Percentiles rank a stretch among this genome's conserved stretches.
phyloP scores from a whole-genome alignment of 2,888 invertebrate genomes.

The Mythimna loreyi region DNA sequence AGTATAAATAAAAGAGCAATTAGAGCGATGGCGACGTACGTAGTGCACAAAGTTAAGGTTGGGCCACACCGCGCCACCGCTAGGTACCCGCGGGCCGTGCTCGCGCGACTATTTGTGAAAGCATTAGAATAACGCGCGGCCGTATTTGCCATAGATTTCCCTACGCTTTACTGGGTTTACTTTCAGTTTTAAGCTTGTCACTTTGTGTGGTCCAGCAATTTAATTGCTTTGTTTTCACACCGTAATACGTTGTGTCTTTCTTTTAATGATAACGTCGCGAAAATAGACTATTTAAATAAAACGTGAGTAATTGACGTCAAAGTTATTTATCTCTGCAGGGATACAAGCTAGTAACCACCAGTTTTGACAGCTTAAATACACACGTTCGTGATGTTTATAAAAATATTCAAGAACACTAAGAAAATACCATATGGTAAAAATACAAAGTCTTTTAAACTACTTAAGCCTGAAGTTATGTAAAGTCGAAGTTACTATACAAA shows the following conservation, averaged over 20 bases:
- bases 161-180: constrained; percentile 81
- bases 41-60: constrained; percentile 57
- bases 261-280: constrained; percentile 38
- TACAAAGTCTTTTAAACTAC: neutral
- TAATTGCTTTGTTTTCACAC: constrained; percentile 63
- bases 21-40: constrained; percentile 11
- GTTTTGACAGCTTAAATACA: constrained; percentile 1
- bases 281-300: constrained; percentile 29
- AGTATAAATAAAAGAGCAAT: constrained; percentile 44
- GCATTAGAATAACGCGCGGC: constrained; percentile 81
- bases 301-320: constrained; percentile 40
- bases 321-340: constrained; percentile 16
- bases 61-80: constrained; percentile 34
- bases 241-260: constrained; percentile 26
- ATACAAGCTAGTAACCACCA: constrained; percentile 8
- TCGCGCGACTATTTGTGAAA: constrained; percentile 79
- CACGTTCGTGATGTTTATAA: neutral
- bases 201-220: constrained; percentile 80
- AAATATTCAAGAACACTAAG: neutral
- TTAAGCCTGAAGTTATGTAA: neutral
- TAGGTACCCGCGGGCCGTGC: constrained; percentile 46
- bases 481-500: neutral
- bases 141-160: constrained; percentile 84
- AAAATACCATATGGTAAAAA: neutral
- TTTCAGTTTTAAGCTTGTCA: constrained; percentile 84